Base-by-base conservation (phyloP, 2,888 invertebrate genomes). In the Pseudococcus jackbeardsleyi region DNA sequence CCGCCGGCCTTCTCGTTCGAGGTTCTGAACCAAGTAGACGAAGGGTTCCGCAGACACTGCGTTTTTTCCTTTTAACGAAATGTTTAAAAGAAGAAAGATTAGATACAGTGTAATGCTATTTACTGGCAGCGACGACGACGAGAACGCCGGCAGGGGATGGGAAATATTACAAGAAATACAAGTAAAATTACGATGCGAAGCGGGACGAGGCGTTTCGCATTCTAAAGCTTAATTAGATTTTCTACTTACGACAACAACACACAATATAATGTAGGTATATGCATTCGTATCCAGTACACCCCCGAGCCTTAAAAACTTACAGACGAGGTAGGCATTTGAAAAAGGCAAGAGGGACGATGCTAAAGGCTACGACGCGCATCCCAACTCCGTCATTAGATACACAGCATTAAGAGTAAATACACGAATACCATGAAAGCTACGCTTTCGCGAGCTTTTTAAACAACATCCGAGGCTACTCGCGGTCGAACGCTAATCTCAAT, bases 211-310 rank as follows among this genome's bases (percentile, higher is more conserved):
- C 68, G 59, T 19, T 59, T 72, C 68, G 68, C 68, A 72, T 72
- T 26, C 68, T 33, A 72, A 72, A 72, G 68, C 33, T 72, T 72
- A 72, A 72, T 72, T 72, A 72, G 33, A 72, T 72, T 72, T 33
- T 72, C 68, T 72, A 72, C 68, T 72, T 72, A 72, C 59, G 19
- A 59, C 59, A 19, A 54, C 17, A 64, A 64, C 64, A 22, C 22
- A 19, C 6, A 9, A 22, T 54, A 54, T 17, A 54, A 54, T 17
- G 17, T 17, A 54, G 54, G 17, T 54, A 54, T 22, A 64, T 64
- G 64, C 64, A 64, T 22, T 64, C 64, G 64, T 64, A 64, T 15
- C 19, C 8, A 6, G 9, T 11, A 64, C 22, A 19, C 12, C 46
- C 12, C 7, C 12, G 17, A 54, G 54, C 54, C 54, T 17, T 17